A percentile compares a stretch with the other conserved stretches of the same genome.
Conservation (phyloP, 2,888 invertebrate genomes). For the Argyresthia albistria region DNA sequence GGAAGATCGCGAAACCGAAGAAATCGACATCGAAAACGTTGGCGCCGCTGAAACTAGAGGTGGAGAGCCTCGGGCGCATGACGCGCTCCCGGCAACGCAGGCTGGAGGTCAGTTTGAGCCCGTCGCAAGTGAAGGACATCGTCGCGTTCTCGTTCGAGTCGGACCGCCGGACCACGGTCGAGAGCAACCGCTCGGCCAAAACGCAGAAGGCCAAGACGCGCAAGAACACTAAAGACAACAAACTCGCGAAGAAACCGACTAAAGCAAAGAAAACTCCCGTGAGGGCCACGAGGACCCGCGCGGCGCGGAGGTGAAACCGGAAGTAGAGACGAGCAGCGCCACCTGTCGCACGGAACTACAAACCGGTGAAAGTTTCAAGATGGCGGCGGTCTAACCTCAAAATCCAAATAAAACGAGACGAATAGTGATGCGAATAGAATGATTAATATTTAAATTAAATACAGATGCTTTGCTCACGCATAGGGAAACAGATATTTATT, state of each 20-base stretch:
- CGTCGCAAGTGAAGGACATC: conserved; percentile 38
- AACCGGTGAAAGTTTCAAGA: conserved; percentile 12
- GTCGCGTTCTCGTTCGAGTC: conserved; percentile 51
- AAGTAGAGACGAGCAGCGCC: conserved; percentile 14
- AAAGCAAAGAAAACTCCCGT: conserved; percentile 37
- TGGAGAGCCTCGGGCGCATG: conserved; percentile 36
- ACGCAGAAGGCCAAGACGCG: conserved; percentile 17
- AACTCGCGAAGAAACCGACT: conserved; percentile 11
- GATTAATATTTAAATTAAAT: conserved; percentile 12
- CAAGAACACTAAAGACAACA: conserved; percentile 14
- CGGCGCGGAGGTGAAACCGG: conserved; percentile 40
- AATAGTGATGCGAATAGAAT: conserved; percentile 33
- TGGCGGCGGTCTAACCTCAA: conserved; percentile 26
- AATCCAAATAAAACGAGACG: conserved; percentile 37
- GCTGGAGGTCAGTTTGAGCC: conserved; percentile 48
- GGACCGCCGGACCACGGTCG: conserved; percentile 38
- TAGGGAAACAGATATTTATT: conserved; percentile 32
- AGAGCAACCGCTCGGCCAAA: conserved; percentile 33
- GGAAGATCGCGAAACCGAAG: conserved; percentile 39
- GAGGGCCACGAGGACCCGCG: conserved; percentile 33
- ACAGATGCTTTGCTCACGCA: conserved; percentile 37
- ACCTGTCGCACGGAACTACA: conserved; percentile 11
- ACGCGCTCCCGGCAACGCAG: conserved; percentile 47
- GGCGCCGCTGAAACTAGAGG: conserved; percentile 22
- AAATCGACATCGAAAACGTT: conserved; percentile 21